Evolutionary conservation across 1,140 invertebrate genomes (phyloP), one percentile per base, ranked within the genome.

Genomic region (Vanessa tameamea): DNA sequence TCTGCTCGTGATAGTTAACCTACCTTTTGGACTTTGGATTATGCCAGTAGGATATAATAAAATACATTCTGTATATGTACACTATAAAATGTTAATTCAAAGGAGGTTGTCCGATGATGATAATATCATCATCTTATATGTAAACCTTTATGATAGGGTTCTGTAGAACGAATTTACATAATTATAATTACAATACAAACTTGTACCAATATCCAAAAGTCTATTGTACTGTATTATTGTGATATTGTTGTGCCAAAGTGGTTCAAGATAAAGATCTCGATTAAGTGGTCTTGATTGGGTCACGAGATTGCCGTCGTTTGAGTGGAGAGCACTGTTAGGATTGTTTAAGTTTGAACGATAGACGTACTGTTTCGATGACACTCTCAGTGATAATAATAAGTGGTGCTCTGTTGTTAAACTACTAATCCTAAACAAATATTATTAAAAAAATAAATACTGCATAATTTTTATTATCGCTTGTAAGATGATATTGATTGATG

Each of bases 201-300:
- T 48, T 69, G n/a, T 15, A 53, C 47, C 55, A 61, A 48, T 69
- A 14, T 47, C 61, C 20, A 14, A 59, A 69, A 47, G 16, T 69
- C 61, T 53, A 71, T 64, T 63, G 48, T 55, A 55, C 53, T 57
- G 16, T 31, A 2, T 31, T 26, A 59, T 72, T 47, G 51, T 72
- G 37, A 64, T 72, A 63, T 64, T 72, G 48, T 71, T 64, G 63
- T 65, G 48, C 57, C 48, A 64, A 66, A 72, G 69, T 65, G 72
- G 50, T 68, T 73, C 64, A 15, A 64, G 72, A 68, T 69, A 47
- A 73, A 63, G 65, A 73, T 73, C 72, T 50, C 57, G 65, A 68
- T 68, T 67, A 73, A 73, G 64, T 63, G 57, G 57, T 55, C 57
- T 68, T 57, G 48, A 73, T 73, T 51, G 72, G 57, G 47, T 68